Evolutionary conservation across 2,888 invertebrate species (phyloP).

Genomic region (Trichopria drosophilae): DNA sequence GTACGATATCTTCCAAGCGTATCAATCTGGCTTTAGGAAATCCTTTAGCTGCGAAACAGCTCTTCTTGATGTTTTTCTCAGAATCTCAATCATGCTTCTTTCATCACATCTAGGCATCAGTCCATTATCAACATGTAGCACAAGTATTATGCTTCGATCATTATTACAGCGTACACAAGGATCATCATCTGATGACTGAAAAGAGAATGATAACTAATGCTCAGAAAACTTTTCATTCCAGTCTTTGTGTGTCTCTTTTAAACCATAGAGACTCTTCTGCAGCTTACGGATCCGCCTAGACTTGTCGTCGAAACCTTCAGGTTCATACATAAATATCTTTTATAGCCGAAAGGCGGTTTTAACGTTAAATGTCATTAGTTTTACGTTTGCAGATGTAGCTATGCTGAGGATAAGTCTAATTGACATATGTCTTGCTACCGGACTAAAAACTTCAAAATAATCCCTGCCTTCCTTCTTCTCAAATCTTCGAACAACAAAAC

Average conservation of each 20-base stretch:
- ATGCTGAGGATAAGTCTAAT: conserved; percentile 38
- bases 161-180: too few relatives aligned
- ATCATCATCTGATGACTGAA: too few relatives aligned
- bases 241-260: conserved; percentile 42
- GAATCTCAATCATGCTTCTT: too few relatives aligned
- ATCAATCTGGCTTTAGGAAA: too few relatives aligned
- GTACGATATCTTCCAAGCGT: too few relatives aligned
- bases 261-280: conserved; percentile 41
- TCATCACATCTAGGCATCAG: too few relatives aligned
- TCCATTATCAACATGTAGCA: too few relatives aligned
- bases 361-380: conserved; percentile 33
- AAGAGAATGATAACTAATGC: too few relatives aligned
- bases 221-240: conserved; percentile 39
- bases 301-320: conserved; percentile 36
- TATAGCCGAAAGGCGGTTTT: conserved; percentile 36
- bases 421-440: conserved; percentile 38
- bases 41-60: too few relatives aligned
- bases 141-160: too few relatives aligned
- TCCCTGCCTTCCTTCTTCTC: conserved; percentile 39
- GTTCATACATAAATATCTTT: conserved; percentile 38
- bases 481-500: conserved; percentile 39
- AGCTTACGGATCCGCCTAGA: conserved; percentile 34
- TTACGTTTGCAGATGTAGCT: conserved; percentile 33
- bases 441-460: conserved; percentile 41
- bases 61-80: too few relatives aligned